Conservation (phyloP, 2,888 invertebrate species). For the Netelia virgata region DNA sequence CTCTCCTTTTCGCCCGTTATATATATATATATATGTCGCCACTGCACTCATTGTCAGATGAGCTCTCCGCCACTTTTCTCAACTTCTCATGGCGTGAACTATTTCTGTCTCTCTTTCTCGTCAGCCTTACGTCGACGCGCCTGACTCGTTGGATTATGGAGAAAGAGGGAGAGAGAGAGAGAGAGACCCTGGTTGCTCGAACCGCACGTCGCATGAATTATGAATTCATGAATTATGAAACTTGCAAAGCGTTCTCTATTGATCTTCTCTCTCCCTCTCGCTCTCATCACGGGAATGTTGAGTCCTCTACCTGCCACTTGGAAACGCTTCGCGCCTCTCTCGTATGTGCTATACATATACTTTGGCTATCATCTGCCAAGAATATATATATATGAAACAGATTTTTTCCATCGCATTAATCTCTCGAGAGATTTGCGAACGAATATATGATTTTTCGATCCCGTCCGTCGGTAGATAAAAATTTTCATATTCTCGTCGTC, state of each 20-base stretch:
- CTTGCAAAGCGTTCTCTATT: conserved; percentile 78
- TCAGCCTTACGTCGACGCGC: conserved; percentile 16
- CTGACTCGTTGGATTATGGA: conserved; percentile 56
- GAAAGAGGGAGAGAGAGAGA: conserved; percentile 2
- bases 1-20: neutral
- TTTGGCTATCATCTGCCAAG: conserved; percentile 6
- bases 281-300: conserved; percentile 47
- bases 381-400: neutral
- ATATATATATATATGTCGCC: neutral
- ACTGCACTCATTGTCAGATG: neutral
- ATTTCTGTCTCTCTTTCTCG: neutral
- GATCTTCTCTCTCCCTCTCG: conserved; percentile 71
- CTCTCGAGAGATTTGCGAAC: conserved; percentile 15
- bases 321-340: conserved; percentile 32
- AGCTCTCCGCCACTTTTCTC: conserved; percentile 28
- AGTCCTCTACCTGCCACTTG: conserved; percentile 56
- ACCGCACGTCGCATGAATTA: conserved; percentile 76
- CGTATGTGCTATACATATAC: neutral
- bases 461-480: conserved; percentile 1
- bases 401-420: conserved; percentile 26
- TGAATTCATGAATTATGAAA: conserved; percentile 82
- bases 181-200: conserved; percentile 10
- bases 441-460: conserved; percentile 23
- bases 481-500: neutral
- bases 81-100: neutral